Conservation (phyloP, 2,797 vertebrate genomes). For the Mormyrops attenuatus region DNA sequence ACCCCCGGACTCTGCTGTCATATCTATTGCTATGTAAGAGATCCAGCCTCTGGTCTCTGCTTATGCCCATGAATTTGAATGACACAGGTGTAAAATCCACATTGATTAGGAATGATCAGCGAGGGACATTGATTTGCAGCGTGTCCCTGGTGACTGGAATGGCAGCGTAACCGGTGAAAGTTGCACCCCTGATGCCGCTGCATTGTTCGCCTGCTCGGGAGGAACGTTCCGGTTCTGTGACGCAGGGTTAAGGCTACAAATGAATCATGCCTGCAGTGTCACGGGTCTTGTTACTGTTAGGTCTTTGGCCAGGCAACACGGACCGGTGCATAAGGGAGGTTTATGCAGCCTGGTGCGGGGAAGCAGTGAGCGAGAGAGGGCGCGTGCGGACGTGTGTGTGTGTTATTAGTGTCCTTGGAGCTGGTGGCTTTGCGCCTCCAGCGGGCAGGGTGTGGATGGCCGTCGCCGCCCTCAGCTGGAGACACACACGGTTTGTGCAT, state of each 20-base stretch:
- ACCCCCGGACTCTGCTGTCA: not conserved
- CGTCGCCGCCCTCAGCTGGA: not conserved
- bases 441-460: not conserved
- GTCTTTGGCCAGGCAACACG: conserved; percentile 45
- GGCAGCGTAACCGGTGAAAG: not conserved
- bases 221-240: not conserved
- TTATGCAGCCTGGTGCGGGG: conserved; percentile 41
- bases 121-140: not conserved
- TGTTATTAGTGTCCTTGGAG: not conserved
- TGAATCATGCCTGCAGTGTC: not conserved
- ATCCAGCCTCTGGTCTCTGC: not conserved
- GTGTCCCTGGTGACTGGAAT: not conserved
- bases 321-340: not conserved
- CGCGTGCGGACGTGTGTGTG: conserved; percentile 19
- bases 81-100: not conserved
- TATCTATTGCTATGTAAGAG: conserved; percentile 12
- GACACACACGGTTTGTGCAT: not conserved
- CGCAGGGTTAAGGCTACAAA: not conserved
- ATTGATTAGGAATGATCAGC: not conserved
- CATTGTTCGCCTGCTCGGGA: not conserved
- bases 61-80: conserved; percentile 1
- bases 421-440: conserved; percentile 4
- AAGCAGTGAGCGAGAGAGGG: conserved; percentile 26
- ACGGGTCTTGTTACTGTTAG: not conserved
- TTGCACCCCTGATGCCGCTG: not conserved